These are phyloP conservation scores for Lycocorax pyrrhopterus DNA, from an alignment of 2,113 vertebrate species.

Conservation along the genomic window DNA sequence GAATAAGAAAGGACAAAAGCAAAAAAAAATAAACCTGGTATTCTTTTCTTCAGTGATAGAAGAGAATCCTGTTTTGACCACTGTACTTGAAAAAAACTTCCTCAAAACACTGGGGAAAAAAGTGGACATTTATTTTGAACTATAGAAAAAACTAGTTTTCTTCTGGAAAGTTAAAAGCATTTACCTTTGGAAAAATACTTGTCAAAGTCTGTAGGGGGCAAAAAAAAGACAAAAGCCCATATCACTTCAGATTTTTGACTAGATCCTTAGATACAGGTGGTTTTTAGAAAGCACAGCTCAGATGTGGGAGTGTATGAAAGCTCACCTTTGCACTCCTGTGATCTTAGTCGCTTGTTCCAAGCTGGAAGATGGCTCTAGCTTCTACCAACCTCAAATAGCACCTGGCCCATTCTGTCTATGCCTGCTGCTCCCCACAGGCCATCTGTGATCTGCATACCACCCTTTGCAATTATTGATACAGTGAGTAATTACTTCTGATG, in stretches of 20 bases:
- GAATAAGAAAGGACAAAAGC: background rate
- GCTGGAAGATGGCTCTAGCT: background rate
- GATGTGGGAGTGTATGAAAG: background rate
- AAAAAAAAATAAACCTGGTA: background rate
- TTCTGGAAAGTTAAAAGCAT: background rate
- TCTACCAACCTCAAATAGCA: slow-evolving; percentile 16
- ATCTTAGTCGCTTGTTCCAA: background rate
- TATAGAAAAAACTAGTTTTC: background rate
- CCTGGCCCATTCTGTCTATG: slow-evolving; percentile 22
- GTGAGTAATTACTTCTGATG: slow-evolving; percentile 26
- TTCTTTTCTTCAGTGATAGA: background rate
- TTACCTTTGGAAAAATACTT: background rate
- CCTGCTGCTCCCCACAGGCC: slow-evolving; percentile 20
- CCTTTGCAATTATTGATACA: slow-evolving; percentile 18
- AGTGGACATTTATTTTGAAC: background rate
- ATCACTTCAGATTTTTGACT: slow-evolving; percentile 4
- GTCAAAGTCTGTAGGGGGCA: background rate
- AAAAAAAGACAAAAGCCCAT: background rate
- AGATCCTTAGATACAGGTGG: background rate
- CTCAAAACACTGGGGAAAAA: background rate
- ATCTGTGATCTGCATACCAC: slow-evolving; percentile 16
- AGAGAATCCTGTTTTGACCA: background rate
- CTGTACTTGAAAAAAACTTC: background rate
- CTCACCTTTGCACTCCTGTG: slow-evolving; percentile 9
- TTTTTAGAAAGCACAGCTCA: background rate